phyloP scores from a whole-genome alignment of 2,888 invertebrate genomes.

The Tanaodytes sp. region DNA sequence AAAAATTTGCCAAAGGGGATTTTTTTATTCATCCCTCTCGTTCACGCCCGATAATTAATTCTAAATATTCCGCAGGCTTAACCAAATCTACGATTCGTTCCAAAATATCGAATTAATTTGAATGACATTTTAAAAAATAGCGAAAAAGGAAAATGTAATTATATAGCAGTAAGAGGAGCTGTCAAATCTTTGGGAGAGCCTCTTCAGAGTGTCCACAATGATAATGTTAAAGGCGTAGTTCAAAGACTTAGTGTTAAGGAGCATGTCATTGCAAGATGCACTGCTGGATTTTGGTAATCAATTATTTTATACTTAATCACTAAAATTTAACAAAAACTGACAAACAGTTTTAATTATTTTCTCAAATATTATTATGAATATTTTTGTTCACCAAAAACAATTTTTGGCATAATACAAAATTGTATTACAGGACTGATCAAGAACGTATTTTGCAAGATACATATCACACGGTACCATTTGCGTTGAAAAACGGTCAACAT shows the following conservation, averaged over 20 bases:
- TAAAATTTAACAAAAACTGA: too few relatives aligned
- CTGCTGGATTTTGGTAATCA: slow-evolving; percentile 88
- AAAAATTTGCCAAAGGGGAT: too few relatives aligned
- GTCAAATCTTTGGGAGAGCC: slow-evolving; percentile 85
- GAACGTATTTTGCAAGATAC: slow-evolving; percentile 85
- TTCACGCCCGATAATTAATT: too few relatives aligned
- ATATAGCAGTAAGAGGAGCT: slow-evolving; percentile 83
- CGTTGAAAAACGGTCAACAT: slow-evolving; percentile 77
- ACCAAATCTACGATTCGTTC: too few relatives aligned
- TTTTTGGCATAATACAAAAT: too few relatives aligned
- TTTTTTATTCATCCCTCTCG: too few relatives aligned
- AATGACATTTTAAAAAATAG: slow-evolving; percentile 78
- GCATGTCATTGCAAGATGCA: slow-evolving; percentile 86
- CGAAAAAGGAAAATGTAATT: slow-evolving; percentile 80
- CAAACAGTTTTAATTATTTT: too few relatives aligned
- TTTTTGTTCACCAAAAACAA: too few relatives aligned
- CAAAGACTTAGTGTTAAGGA: slow-evolving; percentile 87
- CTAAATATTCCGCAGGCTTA: too few relatives aligned
- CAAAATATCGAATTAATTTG: too few relatives aligned
- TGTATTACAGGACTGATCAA: slow-evolving; percentile 82
- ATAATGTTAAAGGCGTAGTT: slow-evolving; percentile 83
- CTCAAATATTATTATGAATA: too few relatives aligned
- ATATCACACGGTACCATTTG: slow-evolving; percentile 86
- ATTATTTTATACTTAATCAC: slow-evolving; percentile 10
- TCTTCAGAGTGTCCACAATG: slow-evolving; percentile 82